Conservation (phyloP, 2,888 invertebrate genomes). For the Chrysina gloriosa region DNA sequence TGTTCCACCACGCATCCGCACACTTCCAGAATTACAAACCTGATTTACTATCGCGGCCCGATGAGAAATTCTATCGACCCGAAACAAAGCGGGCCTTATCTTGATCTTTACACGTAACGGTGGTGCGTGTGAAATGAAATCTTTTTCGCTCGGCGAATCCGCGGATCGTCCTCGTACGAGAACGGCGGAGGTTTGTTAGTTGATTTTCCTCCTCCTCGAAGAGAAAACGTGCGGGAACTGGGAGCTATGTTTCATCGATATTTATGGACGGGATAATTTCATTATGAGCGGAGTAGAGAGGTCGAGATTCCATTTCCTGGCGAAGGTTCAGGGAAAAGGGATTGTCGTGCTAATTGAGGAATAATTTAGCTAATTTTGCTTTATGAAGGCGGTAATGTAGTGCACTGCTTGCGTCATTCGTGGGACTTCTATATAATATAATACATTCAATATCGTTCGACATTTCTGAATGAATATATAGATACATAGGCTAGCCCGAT, state of each 20-base stretch:
- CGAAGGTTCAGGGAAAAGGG: background rate
- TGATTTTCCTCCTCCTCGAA: background rate
- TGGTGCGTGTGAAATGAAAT: background rate
- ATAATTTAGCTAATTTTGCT: slow-evolving; percentile 10
- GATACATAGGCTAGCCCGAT: too few species aligned
- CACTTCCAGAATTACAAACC: slow-evolving; percentile 14
- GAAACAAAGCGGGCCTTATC: slow-evolving; percentile 1
- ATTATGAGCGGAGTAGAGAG: background rate
- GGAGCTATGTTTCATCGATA: slow-evolving; percentile 2
- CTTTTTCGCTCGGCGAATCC: background rate
- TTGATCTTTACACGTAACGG: background rate
- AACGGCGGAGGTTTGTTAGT: background rate
- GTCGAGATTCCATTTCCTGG: background rate
- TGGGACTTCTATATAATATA: too few species aligned
- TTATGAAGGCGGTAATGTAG: background rate
- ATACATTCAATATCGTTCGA: too few species aligned
- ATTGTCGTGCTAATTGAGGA: background rate
- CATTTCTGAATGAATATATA: too few species aligned
- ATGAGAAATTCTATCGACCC: background rate
- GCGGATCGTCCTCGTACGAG: background rate
- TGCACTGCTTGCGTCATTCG: too few species aligned
- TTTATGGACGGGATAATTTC: background rate
- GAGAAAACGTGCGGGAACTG: background rate
- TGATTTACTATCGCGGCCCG: slow-evolving; percentile 5
- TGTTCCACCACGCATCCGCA: slow-evolving; percentile 3